Evolutionary conservation across 53 echinoderm and acorn worm genomes (phyloP).

Genomic region (Antedon mediterranea): DNA sequence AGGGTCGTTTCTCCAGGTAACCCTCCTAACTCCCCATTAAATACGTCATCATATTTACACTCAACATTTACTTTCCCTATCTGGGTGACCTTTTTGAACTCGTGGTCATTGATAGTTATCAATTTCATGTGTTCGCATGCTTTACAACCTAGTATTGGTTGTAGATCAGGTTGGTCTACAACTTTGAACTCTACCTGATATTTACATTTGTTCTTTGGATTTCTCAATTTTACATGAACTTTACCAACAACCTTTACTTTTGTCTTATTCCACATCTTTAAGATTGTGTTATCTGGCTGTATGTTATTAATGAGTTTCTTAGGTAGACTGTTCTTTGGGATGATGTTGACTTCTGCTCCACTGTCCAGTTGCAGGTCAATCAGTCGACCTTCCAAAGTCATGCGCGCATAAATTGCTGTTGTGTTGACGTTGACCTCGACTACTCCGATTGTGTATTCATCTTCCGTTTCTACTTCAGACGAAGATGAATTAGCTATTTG

Average conservation of each 20-base stretch:
- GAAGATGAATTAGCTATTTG: neutral
- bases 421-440: neutral
- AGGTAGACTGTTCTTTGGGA: conserved; percentile 24
- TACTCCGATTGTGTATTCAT: neutral
- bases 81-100: conserved; percentile 17
- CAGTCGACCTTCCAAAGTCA: neutral
- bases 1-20: conserved; percentile 22
- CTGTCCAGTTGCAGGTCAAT: conserved; percentile 34
- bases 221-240: conserved; percentile 11
- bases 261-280: conserved; percentile 34
- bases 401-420: neutral
- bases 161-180: conserved; percentile 19
- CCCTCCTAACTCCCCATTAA: conserved; percentile 11
- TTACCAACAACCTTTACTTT: conserved; percentile 14
- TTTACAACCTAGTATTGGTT: conserved; percentile 20
- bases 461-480: neutral
- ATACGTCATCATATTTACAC: conserved; percentile 22
- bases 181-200: conserved; percentile 35
- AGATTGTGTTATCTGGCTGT: neutral
- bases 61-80: conserved; percentile 2
- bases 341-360: conserved; percentile 37
- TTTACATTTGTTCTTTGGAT: conserved; percentile 22
- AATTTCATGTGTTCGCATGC: conserved; percentile 42
- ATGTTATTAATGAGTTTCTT: neutral
- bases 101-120: conserved; percentile 43